A percentile compares a stretch with the other conserved stretches of the same genome.
Conservation (phyloP, 2,113 vertebrate species). For the Rhipidura dahli region DNA sequence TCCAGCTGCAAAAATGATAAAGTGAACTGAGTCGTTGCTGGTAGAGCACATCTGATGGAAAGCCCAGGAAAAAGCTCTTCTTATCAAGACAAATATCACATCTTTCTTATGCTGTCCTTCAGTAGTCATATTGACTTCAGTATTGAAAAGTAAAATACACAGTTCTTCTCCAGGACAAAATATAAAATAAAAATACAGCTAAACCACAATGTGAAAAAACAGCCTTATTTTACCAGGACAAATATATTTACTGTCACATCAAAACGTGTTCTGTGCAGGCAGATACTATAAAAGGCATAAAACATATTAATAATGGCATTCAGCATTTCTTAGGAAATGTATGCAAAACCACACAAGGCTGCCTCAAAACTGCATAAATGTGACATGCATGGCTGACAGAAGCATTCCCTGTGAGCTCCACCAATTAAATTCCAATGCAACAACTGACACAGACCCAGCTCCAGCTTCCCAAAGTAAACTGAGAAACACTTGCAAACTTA, state of each 20-base stretch:
- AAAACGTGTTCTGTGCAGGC: background rate
- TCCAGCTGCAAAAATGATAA: conserved; percentile 76
- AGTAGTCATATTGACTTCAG: background rate
- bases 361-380: background rate
- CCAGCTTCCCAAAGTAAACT: background rate
- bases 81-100: background rate
- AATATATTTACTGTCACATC: background rate
- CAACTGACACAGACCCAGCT: background rate
- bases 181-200: background rate
- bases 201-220: background rate
- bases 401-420: background rate
- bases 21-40: background rate
- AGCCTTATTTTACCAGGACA: background rate
- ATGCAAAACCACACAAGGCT: background rate
- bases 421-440: background rate
- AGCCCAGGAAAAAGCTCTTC: background rate
- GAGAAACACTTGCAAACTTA: background rate
- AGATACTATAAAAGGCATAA: background rate
- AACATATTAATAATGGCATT: background rate
- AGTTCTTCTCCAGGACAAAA: background rate
- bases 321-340: background rate
- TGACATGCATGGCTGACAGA: background rate
- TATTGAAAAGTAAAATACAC: background rate
- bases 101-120: background rate
- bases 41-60: background rate